These are phyloP conservation scores for Pygocentrus nattereri DNA, from an alignment of 2,797 vertebrate genomes.

Conservation along the genomic window DNA sequence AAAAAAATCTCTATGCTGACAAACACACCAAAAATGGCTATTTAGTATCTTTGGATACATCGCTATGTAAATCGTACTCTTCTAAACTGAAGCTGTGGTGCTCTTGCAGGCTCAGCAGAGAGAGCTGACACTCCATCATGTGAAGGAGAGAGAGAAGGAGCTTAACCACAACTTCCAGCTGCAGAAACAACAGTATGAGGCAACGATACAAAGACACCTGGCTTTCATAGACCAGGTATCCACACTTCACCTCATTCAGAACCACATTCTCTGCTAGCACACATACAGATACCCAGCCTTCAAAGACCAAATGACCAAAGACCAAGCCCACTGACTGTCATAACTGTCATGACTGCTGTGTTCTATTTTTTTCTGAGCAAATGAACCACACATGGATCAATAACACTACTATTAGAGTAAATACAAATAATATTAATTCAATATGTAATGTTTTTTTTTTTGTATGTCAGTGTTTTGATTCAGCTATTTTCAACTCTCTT, in stretches of 20 bases:
- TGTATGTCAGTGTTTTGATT: too few relatives aligned
- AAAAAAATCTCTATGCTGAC: background rate
- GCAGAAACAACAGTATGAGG: slow-evolving; percentile 93
- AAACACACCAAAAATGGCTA: background rate
- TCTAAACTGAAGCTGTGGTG: background rate
- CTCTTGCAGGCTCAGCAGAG: slow-evolving; percentile 87
- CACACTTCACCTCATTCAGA: background rate
- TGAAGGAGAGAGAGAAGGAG: slow-evolving; percentile 90
- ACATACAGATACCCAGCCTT: background rate
- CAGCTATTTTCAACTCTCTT: too few relatives aligned
- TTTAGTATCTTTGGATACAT: too few relatives aligned
- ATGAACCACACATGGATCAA: too few relatives aligned
- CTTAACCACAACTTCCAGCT: slow-evolving; percentile 83
- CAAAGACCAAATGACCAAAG: background rate
- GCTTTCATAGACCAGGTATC: slow-evolving; percentile 94
- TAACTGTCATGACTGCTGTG: background rate
- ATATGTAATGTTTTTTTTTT: too few relatives aligned
- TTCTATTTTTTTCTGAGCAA: too few relatives aligned
- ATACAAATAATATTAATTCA: too few relatives aligned
- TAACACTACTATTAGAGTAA: too few relatives aligned
- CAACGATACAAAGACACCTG: slow-evolving; percentile 92
- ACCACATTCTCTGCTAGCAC: background rate
- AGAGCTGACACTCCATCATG: slow-evolving; percentile 83
- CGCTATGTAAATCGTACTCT: background rate
- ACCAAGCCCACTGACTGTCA: background rate